A percentile compares a stretch with the other conserved stretches of the same genome.
Conservation (phyloP, 2,888 invertebrate species). For the Globia sparganii region DNA sequence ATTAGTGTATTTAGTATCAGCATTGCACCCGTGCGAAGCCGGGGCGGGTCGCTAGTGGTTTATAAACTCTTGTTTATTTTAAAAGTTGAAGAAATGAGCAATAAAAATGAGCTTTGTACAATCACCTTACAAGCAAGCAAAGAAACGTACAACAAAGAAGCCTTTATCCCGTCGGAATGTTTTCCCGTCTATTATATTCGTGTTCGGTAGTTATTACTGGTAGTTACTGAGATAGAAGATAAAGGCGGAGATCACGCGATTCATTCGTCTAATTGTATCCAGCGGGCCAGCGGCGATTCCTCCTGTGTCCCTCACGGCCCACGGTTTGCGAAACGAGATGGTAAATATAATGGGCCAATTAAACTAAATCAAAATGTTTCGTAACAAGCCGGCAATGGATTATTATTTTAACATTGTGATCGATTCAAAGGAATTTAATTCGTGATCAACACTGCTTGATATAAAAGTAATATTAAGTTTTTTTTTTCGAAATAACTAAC, state of each 20-base stretch:
- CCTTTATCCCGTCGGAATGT: conserved; percentile 68
- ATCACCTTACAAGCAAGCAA: conserved; percentile 62
- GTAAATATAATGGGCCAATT: conserved; percentile 64
- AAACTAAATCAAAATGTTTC: conserved; percentile 55
- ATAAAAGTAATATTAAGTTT: conserved; percentile 3
- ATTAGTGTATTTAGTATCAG: no score
- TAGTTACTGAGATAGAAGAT: conserved; percentile 78
- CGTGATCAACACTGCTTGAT: background rate
- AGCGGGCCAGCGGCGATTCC: conserved; percentile 72
- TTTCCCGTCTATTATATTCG: conserved; percentile 76
- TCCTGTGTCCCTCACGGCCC: conserved; percentile 54
- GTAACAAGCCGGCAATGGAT: conserved; percentile 30
- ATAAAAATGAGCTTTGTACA: conserved; percentile 50
- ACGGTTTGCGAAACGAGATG: conserved; percentile 57
- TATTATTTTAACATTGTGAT: conserved; percentile 39
- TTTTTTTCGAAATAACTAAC: background rate
- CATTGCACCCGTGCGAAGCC: no score
- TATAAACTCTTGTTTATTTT: conserved; percentile 35
- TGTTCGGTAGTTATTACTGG: conserved; percentile 78
- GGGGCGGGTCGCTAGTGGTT: no score
- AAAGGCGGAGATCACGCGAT: conserved; percentile 83
- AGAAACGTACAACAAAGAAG: conserved; percentile 76
- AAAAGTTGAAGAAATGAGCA: conserved; percentile 43
- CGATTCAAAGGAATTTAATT: conserved; percentile 7
- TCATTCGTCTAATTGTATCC: conserved; percentile 83